Conservation (phyloP, 2,888 invertebrate genomes). For the Eurytoma californica region DNA sequence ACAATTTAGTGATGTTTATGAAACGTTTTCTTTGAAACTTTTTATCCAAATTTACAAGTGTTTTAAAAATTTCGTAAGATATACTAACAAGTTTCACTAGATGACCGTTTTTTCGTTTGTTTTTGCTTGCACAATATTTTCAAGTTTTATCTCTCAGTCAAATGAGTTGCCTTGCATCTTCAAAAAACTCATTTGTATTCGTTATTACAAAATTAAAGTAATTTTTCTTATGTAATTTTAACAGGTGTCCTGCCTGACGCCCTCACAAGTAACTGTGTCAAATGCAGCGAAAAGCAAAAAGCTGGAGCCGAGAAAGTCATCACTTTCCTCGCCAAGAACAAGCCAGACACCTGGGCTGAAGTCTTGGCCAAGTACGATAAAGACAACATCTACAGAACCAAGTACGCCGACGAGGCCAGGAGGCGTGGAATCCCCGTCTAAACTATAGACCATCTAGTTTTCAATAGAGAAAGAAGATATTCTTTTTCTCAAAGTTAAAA, state of each 20-base stretch:
- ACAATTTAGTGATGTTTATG: no score
- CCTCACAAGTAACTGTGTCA: constrained; percentile 80
- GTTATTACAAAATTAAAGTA: background rate
- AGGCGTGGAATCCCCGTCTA: constrained; percentile 67
- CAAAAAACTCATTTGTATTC: no score
- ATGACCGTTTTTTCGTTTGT: no score
- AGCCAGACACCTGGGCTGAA: constrained; percentile 79
- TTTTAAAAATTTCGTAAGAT: no score
- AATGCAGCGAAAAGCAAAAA: constrained; percentile 83
- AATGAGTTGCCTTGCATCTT: no score
- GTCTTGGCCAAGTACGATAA: constrained; percentile 84
- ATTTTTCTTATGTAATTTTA: background rate
- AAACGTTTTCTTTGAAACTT: no score
- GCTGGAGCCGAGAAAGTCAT: constrained; percentile 81
- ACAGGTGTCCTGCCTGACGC: constrained; percentile 84
- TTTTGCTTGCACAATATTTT: background rate
- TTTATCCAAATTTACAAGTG: no score
- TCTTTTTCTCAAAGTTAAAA: background rate
- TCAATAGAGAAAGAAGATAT: constrained; percentile 3
- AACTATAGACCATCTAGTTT: constrained; percentile 10
- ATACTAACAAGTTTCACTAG: no score
- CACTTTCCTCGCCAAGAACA: constrained; percentile 78
- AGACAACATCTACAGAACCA: constrained; percentile 80
- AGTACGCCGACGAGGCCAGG: constrained; percentile 79
- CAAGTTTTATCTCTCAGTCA: background rate